Conservation (phyloP, 2,797 vertebrate genomes). For the Myotis findleyi region DNA sequence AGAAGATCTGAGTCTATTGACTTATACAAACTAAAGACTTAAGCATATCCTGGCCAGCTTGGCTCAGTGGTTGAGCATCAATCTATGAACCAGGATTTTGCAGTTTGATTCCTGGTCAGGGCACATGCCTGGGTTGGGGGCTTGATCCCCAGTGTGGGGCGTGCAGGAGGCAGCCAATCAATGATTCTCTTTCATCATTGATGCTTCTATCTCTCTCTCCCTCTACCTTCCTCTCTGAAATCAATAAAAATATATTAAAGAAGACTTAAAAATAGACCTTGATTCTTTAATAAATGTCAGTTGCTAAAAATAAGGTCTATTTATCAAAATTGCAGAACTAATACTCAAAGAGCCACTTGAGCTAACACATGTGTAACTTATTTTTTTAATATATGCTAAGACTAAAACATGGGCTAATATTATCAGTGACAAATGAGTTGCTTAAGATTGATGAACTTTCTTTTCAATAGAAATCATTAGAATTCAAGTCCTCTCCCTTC, state of each 20-base stretch:
- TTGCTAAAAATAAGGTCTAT: neutral
- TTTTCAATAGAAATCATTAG: constrained; percentile 19
- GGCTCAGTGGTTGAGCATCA: too few species aligned
- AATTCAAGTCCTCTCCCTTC: constrained; percentile 27
- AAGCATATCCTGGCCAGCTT: neutral
- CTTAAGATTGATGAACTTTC: neutral
- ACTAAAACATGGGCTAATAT: neutral
- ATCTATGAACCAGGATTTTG: too few species aligned
- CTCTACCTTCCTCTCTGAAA: too few species aligned
- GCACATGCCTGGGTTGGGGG: too few species aligned
- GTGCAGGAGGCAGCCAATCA: too few species aligned
- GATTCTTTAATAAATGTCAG: neutral
- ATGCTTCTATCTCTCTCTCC: too few species aligned
- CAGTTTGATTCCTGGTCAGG: too few species aligned
- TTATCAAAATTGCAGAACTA: constrained; percentile 9
- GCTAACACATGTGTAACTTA: neutral
- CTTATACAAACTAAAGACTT: neutral
- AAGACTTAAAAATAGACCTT: neutral
- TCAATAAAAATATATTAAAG: too few species aligned
- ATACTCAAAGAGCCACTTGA: neutral
- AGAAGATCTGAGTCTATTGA: neutral
- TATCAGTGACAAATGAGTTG: neutral
- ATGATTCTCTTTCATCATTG: too few species aligned
- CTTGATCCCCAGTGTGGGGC: too few species aligned
- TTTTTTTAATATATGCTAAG: neutral